phyloP scores from a whole-genome alignment of 2,113 vertebrate species.

The Galemys pyrenaicus region DNA sequence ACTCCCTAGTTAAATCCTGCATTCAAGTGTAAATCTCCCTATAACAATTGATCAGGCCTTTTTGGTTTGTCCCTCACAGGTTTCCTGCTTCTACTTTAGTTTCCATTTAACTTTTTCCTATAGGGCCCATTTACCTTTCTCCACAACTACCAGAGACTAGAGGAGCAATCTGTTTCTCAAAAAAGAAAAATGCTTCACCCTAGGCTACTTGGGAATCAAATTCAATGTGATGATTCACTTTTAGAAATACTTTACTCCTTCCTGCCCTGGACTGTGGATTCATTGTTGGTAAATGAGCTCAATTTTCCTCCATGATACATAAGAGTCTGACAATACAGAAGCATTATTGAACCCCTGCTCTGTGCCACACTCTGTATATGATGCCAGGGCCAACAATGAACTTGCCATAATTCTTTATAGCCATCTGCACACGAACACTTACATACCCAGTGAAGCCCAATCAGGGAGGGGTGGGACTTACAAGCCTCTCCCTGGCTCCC shows the following conservation, averaged over 20 bases:
- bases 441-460: not conserved
- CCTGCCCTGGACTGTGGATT: not conserved
- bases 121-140: not conserved
- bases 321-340: not conserved
- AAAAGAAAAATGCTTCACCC: not conserved
- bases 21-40: constrained; percentile 49
- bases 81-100: not conserved
- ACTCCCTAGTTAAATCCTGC: constrained; percentile 38
- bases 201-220: not conserved
- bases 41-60: not conserved
- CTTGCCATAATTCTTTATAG: not conserved
- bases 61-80: too few relatives aligned
- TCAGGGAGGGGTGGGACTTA: not conserved
- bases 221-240: not conserved
- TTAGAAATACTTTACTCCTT: not conserved
- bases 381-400: not conserved
- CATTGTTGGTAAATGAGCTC: not conserved
- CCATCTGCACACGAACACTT: not conserved
- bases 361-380: not conserved
- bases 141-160: not conserved
- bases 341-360: not conserved
- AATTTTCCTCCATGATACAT: not conserved
- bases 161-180: not conserved
- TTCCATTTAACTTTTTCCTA: not conserved
- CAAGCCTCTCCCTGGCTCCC: not conserved